Evolutionary conservation across 2,797 vertebrate species (phyloP).

Genomic region (Rhinoraja longicauda): DNA sequence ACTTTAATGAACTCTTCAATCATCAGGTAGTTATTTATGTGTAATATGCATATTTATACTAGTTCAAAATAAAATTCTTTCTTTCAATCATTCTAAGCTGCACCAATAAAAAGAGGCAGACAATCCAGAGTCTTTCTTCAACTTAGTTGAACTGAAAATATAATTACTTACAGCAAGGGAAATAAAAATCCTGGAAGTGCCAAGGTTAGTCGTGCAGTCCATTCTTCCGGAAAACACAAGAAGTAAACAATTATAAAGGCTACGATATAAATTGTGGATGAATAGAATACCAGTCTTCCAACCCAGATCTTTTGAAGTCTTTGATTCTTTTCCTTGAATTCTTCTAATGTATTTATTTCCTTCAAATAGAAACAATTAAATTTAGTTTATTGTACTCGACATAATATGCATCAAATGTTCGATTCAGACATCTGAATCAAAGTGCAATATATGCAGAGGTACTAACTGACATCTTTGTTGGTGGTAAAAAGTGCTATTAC

Average conservation of each 20-base stretch:
- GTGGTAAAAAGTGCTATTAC: background rate
- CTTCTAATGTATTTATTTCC: constrained; percentile 83
- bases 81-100: background rate
- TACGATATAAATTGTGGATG: constrained; percentile 74
- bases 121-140: background rate
- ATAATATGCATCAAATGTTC: background rate
- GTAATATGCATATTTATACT: background rate
- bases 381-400: constrained; percentile 40
- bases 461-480: background rate
- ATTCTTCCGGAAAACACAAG: constrained; percentile 87
- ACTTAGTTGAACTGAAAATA: background rate
- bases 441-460: too few species aligned
- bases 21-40: background rate
- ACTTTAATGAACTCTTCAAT: background rate
- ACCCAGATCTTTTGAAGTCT: constrained; percentile 85
- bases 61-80: background rate
- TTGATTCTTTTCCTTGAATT: constrained; percentile 88
- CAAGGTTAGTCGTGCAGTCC: constrained; percentile 74
- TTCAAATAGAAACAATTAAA: constrained; percentile 49
- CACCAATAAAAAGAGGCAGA: constrained; percentile 19
- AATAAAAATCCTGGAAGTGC: constrained; percentile 81
- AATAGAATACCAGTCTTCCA: constrained; percentile 83
- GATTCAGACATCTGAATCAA: background rate
- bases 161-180: constrained; percentile 84
- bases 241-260: constrained; percentile 78